A percentile compares a stretch with the other conserved stretches of the same genome.
These are phyloP conservation scores for Mesitornis unicolor DNA, from an alignment of 2,113 vertebrate species.

Conservation along the genomic window DNA sequence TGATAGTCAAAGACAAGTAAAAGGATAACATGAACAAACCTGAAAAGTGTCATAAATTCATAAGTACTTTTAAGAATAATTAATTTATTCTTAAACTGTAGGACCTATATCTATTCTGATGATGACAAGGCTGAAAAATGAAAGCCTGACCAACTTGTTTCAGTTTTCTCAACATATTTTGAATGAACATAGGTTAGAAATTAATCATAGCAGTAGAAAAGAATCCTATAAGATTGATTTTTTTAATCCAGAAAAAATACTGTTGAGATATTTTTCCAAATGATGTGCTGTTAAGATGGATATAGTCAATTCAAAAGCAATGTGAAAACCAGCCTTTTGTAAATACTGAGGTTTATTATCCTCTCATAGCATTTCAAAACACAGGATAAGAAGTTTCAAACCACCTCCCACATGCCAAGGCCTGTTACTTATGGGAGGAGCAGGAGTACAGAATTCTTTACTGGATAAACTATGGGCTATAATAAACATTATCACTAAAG, in stretches of 20 bases:
- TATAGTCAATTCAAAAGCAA: not conserved
- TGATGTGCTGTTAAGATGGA: not conserved
- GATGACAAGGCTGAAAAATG: not conserved
- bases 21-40: not conserved
- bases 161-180: not conserved
- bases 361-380: not conserved
- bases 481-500: not conserved
- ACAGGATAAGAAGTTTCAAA: not conserved
- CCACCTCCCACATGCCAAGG: not conserved
- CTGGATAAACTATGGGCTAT: not conserved
- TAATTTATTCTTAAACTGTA: not conserved
- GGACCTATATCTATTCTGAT: not conserved
- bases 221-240: fast-evolving
- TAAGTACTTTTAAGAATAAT: not conserved
- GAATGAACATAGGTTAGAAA: not conserved
- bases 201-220: not conserved
- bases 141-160: not conserved
- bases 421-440: not conserved
- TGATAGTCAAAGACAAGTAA: not conserved
- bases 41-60: not conserved
- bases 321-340: not conserved
- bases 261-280: not conserved
- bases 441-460: too few relatives aligned
- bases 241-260: not conserved
- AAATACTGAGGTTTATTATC: not conserved